A percentile compares a stretch with the other conserved stretches of the same genome.
These are phyloP conservation scores for Vidua chalybeata DNA, from an alignment of 2,113 vertebrate genomes.

Conservation along the genomic window DNA sequence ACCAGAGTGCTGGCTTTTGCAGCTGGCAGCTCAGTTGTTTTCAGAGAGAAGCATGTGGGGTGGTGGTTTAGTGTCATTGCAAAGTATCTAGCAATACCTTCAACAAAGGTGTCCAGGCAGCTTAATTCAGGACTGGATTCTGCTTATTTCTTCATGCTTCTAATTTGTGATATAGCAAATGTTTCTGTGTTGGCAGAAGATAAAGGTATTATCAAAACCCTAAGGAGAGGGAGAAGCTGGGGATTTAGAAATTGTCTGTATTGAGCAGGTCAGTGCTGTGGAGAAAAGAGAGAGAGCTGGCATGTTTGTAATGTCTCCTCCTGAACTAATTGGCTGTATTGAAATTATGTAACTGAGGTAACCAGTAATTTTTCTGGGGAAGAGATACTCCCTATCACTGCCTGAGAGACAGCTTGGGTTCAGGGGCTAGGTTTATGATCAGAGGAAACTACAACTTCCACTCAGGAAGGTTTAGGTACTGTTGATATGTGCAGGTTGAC, in stretches of 20 bases:
- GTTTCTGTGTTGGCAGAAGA: slow-evolving; percentile 20
- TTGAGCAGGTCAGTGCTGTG: neutral
- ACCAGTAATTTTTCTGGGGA: neutral
- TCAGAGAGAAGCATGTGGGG: neutral
- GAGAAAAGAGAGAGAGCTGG: neutral
- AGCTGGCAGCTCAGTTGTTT: slow-evolving; percentile 11
- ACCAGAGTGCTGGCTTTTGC: neutral
- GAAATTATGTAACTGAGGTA: neutral
- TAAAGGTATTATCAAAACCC: slow-evolving; percentile 27
- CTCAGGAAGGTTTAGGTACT: neutral
- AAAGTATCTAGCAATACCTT: neutral
- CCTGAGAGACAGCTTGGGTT: neutral
- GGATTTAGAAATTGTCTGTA: neutral
- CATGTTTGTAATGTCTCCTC: neutral
- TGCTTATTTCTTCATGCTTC: slow-evolving; percentile 8
- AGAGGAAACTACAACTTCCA: neutral
- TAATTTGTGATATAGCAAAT: neutral
- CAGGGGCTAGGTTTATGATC: neutral
- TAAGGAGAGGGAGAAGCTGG: neutral
- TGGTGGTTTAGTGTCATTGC: neutral
- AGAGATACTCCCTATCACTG: neutral
- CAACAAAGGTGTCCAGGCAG: neutral
- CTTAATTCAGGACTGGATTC: neutral
- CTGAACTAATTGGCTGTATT: neutral
- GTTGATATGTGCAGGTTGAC: neutral